phyloP scores from a whole-genome alignment of 2,888 invertebrate genomes.

The Cancer borealis region DNA sequence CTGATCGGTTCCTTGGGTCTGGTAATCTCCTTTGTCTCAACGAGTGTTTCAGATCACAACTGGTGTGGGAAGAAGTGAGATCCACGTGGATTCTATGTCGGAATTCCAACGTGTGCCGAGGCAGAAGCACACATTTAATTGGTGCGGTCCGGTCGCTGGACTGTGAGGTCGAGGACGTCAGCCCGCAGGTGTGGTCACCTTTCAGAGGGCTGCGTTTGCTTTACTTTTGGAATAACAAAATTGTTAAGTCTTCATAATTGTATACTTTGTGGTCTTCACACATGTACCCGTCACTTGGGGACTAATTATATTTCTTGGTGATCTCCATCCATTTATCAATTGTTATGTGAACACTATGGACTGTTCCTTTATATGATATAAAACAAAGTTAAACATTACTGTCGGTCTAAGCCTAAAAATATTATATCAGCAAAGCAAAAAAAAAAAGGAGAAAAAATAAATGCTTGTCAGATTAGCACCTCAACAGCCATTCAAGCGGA shows the following conservation, averaged over 20 bases:
- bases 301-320: too few relatives aligned
- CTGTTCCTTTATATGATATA: not conserved
- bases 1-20: not conserved
- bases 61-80: not conserved
- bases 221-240: not conserved
- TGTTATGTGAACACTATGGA: not conserved
- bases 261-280: not conserved
- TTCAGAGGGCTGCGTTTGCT: not conserved
- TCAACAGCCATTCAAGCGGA: not conserved
- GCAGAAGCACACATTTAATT: conserved; percentile 6
- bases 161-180: not conserved
- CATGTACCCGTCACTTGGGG: too few relatives aligned
- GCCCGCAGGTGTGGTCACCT: not conserved
- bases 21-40: conserved; percentile 18
- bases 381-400: not conserved
- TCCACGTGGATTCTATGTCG: not conserved
- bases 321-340: not conserved
- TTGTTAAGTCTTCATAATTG: not conserved
- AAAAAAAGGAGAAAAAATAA: not conserved
- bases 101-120: not conserved
- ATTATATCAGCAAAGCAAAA: not conserved
- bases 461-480: not conserved
- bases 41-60: not conserved
- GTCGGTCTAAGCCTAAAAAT: not conserved
- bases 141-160: not conserved